Conservation (phyloP, 2,113 vertebrate genomes). For the Oceanites oceanicus region DNA sequence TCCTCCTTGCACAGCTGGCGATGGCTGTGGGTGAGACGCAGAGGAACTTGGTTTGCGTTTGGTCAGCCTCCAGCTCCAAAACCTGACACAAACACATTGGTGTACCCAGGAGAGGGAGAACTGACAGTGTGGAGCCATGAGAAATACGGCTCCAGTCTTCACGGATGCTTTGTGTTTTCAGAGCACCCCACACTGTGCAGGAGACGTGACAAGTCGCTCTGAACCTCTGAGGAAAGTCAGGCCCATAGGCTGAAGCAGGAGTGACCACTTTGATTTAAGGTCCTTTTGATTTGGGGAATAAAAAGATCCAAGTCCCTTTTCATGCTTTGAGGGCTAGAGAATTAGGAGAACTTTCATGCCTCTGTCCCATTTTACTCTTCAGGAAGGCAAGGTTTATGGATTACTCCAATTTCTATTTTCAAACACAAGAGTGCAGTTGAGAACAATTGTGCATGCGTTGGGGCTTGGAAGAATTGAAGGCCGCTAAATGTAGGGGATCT, state of each 20-base stretch:
- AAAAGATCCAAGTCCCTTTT: constrained; percentile 4
- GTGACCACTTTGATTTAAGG: constrained; percentile 47
- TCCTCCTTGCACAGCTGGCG: neutral
- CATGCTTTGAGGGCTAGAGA: neutral
- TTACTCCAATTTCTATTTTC: neutral
- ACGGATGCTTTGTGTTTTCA: neutral
- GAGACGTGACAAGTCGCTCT: neutral
- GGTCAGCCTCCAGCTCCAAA: neutral
- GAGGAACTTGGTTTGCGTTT: neutral
- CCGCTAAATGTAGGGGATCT: neutral
- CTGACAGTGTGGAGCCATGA: neutral
- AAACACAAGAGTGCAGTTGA: neutral
- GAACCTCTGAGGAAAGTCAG: neutral
- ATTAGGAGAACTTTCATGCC: neutral
- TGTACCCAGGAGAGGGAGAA: neutral
- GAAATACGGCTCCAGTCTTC: neutral
- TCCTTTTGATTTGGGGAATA: constrained; percentile 30
- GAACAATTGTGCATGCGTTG: neutral
- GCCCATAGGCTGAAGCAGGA: neutral
- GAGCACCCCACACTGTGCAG: neutral
- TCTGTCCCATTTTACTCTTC: neutral
- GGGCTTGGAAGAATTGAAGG: neutral
- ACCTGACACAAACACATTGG: neutral
- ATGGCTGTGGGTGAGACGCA: neutral
- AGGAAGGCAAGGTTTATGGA: neutral